Conservation (phyloP, 2,797 vertebrate species). For the Melanotaenia maccullochi region DNA sequence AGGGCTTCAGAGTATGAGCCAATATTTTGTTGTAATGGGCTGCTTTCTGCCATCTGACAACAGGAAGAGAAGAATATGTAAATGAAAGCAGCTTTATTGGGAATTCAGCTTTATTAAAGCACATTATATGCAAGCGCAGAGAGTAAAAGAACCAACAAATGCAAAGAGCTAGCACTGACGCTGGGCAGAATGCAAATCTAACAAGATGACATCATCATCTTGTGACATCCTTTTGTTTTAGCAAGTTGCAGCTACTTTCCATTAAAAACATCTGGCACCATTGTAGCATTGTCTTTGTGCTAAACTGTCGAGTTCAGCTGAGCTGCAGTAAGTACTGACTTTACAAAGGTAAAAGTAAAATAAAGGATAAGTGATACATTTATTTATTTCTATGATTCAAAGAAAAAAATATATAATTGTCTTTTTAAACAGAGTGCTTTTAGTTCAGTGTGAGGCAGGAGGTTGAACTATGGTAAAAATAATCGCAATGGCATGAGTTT, state of each 20-base stretch:
- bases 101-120: slow-evolving; percentile 17
- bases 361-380: neutral
- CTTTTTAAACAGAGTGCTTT: neutral
- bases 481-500: neutral
- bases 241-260: slow-evolving; percentile 8
- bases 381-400: slow-evolving; percentile 10
- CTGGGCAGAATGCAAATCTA: slow-evolving; percentile 20
- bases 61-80: slow-evolving; percentile 29
- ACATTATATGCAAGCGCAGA: neutral
- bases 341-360: slow-evolving; percentile 11
- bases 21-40: slow-evolving; percentile 5
- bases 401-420: neutral
- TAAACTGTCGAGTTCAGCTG: neutral
- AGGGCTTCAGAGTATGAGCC: slow-evolving; percentile 2
- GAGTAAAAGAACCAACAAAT: slow-evolving; percentile 2
- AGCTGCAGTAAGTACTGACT: neutral
- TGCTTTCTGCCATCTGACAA: slow-evolving; percentile 6
- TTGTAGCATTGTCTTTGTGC: neutral
- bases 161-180: slow-evolving; percentile 1
- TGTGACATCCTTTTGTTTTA: slow-evolving; percentile 11
- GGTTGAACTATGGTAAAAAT: neutral
- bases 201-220: slow-evolving; percentile 28
- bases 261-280: neutral
- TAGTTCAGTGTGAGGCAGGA: neutral
- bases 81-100: slow-evolving; percentile 22